Evolutionary conservation across 1,140 invertebrate species (phyloP).

Genomic region (Ericerus pela): DNA sequence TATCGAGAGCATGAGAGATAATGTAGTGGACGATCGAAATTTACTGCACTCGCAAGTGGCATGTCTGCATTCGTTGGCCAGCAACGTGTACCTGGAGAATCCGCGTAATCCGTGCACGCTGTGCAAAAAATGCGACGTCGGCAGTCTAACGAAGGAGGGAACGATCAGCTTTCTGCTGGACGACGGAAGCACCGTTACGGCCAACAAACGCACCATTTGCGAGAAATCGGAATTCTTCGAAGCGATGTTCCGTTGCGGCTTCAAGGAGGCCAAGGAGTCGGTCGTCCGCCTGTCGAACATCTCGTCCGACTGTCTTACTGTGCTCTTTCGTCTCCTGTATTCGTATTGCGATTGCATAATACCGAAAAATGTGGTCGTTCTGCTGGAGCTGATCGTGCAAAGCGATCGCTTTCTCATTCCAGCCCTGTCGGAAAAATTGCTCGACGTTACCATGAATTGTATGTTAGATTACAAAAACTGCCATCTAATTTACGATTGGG

Average conservation of each 20-base stretch:
- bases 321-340: conserved; percentile 17
- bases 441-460: conserved; percentile 30
- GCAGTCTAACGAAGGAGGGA: conserved; percentile 23
- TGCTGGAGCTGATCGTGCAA: conserved; percentile 46
- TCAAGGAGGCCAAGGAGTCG: conserved; percentile 44
- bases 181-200: conserved; percentile 41
- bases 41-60: neutral
- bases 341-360: conserved; percentile 24
- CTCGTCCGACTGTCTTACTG: conserved; percentile 19
- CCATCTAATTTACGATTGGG: conserved; percentile 33
- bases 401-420: conserved; percentile 47
- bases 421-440: conserved; percentile 37
- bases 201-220: conserved; percentile 42
- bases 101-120: neutral
- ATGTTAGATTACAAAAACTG: conserved; percentile 31
- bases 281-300: conserved; percentile 22
- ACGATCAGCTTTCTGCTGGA: conserved; percentile 44
- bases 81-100: neutral
- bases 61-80: neutral
- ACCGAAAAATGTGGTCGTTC: conserved; percentile 35
- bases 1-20: neutral
- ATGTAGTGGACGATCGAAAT: neutral
- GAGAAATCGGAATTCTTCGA: conserved; percentile 46
- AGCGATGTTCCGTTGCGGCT: conserved; percentile 42
- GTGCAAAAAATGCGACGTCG: conserved; percentile 17